Evolutionary conservation across 2,113 vertebrate genomes (phyloP).

Genomic region (Glaucomys volans): DNA sequence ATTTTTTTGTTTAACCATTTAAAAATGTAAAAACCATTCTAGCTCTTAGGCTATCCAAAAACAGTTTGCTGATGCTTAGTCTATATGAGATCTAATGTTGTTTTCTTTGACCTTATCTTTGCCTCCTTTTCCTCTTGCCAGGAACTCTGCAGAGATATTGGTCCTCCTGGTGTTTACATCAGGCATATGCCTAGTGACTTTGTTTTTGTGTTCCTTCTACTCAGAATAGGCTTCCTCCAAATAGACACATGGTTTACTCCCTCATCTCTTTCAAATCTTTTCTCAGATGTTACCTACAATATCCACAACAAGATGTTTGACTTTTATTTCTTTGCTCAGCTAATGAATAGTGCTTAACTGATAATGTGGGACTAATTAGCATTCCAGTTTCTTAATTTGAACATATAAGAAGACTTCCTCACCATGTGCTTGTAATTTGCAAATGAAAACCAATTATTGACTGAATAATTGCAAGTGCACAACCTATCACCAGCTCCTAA

Average conservation of each 20-base stretch:
- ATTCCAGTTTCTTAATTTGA: conserved; percentile 41
- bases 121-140: neutral
- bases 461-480: conserved; percentile 34
- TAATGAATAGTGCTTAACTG: conserved; percentile 45
- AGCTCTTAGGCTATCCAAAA: neutral
- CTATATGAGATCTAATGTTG: neutral
- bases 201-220: neutral
- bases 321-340: conserved; percentile 30
- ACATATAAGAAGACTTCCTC: conserved; percentile 4
- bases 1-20: neutral
- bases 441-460: conserved; percentile 54
- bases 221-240: neutral
- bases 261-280: neutral
- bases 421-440: neutral
- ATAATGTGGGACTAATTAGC: conserved; percentile 16
- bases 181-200: neutral
- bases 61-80: neutral
- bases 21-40: neutral
- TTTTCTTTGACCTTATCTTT: neutral
- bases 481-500: neutral
- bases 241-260: neutral
- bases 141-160: neutral
- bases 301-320: neutral
- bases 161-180: neutral
- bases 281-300: neutral